A percentile compares a stretch with the other conserved stretches of the same genome.
phyloP scores from a whole-genome alignment of 2,797 vertebrate genomes.

The Merluccius polli region DNA sequence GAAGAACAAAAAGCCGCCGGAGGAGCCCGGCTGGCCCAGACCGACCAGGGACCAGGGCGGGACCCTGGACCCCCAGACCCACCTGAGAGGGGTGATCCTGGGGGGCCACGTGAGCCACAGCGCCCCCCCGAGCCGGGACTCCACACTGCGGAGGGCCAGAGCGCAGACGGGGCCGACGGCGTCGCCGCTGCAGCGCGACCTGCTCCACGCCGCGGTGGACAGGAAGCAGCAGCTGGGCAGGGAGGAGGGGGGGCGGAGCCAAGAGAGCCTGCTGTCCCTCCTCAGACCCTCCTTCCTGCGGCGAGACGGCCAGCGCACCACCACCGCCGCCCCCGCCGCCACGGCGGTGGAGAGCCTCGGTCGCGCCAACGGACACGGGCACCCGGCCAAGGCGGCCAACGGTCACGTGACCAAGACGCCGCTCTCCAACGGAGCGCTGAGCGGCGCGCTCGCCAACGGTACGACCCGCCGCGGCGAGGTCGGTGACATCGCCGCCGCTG shows the following conservation, averaged over 20 bases:
- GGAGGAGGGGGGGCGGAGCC: slow-evolving; percentile 53
- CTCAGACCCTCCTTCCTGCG: slow-evolving; percentile 71
- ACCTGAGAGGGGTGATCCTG: slow-evolving; percentile 41
- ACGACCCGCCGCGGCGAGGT: slow-evolving; percentile 27
- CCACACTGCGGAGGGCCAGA: slow-evolving; percentile 54
- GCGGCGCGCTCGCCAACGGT: slow-evolving; percentile 17
- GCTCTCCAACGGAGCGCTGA: slow-evolving; percentile 68
- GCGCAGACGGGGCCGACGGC: slow-evolving; percentile 30
- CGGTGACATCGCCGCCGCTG: slow-evolving; percentile 33
- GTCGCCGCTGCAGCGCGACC: slow-evolving; percentile 48
- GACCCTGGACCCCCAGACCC: slow-evolving; percentile 53
- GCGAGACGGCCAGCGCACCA: slow-evolving; percentile 63
- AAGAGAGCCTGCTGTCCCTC: slow-evolving; percentile 71
- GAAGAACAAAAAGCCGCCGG: slow-evolving; percentile 44
- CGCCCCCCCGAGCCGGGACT: slow-evolving; percentile 65
- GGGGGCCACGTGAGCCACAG: slow-evolving; percentile 48
- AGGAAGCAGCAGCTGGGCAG: slow-evolving; percentile 34
- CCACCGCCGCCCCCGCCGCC: background rate
- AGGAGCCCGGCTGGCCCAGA: slow-evolving; percentile 56
- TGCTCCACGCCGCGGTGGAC: slow-evolving; percentile 36
- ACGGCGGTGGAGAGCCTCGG: slow-evolving; percentile 34
- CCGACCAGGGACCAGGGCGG: slow-evolving; percentile 56
- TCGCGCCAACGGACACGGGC: slow-evolving; percentile 28
- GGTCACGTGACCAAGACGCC: slow-evolving; percentile 50
- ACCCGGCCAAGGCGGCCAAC: slow-evolving; percentile 35